Base-by-base conservation (phyloP, 2,888 invertebrate genomes). In the Cyclophora punctaria region DNA sequence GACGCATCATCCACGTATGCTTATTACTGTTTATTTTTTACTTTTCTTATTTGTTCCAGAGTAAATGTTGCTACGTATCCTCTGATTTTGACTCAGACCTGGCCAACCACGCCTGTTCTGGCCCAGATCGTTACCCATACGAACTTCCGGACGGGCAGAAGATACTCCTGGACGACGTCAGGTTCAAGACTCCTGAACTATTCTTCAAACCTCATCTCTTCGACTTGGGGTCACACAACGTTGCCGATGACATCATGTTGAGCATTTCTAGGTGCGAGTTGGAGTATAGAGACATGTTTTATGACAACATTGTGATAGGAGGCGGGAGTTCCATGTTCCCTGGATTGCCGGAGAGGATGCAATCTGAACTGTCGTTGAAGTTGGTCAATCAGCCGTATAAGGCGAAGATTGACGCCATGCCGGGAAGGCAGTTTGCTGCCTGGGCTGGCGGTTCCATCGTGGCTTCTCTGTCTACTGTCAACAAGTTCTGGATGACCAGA, bases 401-500 rank as follows among this genome's bases (percentile, higher is more conserved):
- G 83, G 93, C 94, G 78, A 93, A 57, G 0, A 64, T 84, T 3
- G 80, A 96, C 77, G 96, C 96, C 53, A 93, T 96, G 63, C 93
- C 95, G 53, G 95, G 96, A 86, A 93, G 97, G 78, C 96, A 97
- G 75, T 95, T 96, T 89, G 96, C 96, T 67, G 95, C 96, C 62
- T 98, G 98, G 98, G 95, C 96, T 87, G 98, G 98, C 74, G 98
- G 98, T 50, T 98, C 98, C 73, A 96, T 98, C 83, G 86, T 98
- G 76, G 97, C 97, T 50, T 96, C 97, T 4, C 89, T 98, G 68
- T 94, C 94, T 77, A 95, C 95, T 79, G 94, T 96, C 92, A 95
- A 96, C 78, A 96, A 95, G 82, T 96, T 97, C 93, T 98, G 97
- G 96, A 94, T 97, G 90, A 95, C 95, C 71, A 96, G 94, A 85